phyloP scores from a whole-genome alignment of 2,888 invertebrate genomes.

The Trichopoda pennipes region DNA sequence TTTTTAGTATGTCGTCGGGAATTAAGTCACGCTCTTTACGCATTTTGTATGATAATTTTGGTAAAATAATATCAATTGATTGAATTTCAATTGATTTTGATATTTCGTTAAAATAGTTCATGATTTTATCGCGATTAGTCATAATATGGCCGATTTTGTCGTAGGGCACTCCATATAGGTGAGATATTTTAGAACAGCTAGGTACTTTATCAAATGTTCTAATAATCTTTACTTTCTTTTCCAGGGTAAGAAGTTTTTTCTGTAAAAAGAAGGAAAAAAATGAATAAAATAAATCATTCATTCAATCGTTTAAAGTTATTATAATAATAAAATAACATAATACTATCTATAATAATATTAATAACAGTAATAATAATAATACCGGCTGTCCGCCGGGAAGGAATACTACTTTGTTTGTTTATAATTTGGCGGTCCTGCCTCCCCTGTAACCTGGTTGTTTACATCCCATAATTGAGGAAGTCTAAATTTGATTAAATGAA shows the following conservation, averaged over 20 bases:
- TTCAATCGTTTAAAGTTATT: no score
- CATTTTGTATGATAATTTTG: not conserved
- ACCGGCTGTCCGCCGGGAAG: no score
- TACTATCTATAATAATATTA: no score
- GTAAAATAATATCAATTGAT: not conserved
- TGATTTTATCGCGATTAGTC: not conserved
- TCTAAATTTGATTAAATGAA: no score
- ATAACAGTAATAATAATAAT: no score
- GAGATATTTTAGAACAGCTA: not conserved
- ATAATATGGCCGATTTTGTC: not conserved
- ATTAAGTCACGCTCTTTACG: not conserved
- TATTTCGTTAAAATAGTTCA: not conserved
- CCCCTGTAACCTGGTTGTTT: no score
- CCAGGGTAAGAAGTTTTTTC: not conserved
- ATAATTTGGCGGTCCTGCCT: no score
- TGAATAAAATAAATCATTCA: not conserved
- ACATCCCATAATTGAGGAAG: no score
- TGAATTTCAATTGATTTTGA: not conserved
- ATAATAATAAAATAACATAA: no score
- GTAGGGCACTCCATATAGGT: not conserved
- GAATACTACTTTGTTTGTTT: no score
- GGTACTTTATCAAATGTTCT: no score
- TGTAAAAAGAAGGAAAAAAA: not conserved
- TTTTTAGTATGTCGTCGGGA: not conserved
- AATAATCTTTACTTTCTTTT: not conserved